Evolutionary conservation across 2,888 invertebrate genomes (phyloP), one percentile per base, ranked within the genome.

Genomic region (Hymenopus coronatus): DNA sequence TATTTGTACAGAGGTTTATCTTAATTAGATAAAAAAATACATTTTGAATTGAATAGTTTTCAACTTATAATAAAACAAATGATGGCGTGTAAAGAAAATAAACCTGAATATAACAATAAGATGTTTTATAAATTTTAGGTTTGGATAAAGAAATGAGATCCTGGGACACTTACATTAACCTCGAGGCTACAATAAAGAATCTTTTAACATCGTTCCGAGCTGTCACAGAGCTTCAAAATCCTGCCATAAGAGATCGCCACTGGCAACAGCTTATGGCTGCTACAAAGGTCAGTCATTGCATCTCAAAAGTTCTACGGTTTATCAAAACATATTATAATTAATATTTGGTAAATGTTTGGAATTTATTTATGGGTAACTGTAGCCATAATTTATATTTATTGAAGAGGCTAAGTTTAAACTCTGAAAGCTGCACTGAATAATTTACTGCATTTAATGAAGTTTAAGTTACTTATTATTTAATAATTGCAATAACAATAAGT

Each of bases 241-340:
- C 98, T 0, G 97, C 98, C 0, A 98, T 99, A 91, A 95, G 97
- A 90, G 98, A 98, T 90, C 95, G 99, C 85, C 99, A 99, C 94
- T 99, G 99, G 99, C 94, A 96, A 88, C 98, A 99, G 92, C 94
- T 99, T 28, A 98, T 99, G 98, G 96, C 96, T 92, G 97, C 98
- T 15, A 99, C 98, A 0, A 97, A 98, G 94, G 97, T 97, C 91
- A 91, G 90, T 89, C 84, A 83, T n/a, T 12, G 28, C 6, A 28
- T n/a, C 84, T 33, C 25, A 12, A 2, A 12, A 27, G 2, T 46
- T 25, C n/a, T 30, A 15, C 20, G 15, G 14, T 81, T 28, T 28
- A 81, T n/a, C 15, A 27, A 70, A 15, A n/a, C 20, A 1, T 12
- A 9, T 12, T 40, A 4, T 30, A 20, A n/a, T 89, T 25, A 82